Percentiles rank a stretch among this genome's conserved stretches.
Evolutionary conservation across 2,797 vertebrate species (phyloP).

Genomic region (Coranthus polyacanthus): DNA sequence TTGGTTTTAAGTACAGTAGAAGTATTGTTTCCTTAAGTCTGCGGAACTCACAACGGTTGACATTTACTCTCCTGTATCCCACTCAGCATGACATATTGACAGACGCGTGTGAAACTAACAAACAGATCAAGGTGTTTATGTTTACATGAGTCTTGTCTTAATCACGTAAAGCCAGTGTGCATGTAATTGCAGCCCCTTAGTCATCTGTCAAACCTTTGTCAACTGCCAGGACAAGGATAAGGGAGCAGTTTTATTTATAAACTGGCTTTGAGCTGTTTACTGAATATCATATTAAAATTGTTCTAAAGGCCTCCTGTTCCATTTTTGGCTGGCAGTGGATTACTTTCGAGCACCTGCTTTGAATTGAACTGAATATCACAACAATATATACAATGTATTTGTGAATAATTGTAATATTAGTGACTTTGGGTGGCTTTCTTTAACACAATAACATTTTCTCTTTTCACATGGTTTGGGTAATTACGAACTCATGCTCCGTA

Average conservation of each 20-base stretch:
- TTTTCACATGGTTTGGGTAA: too few relatives aligned
- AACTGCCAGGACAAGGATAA: neutral
- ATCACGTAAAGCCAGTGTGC: conserved; percentile 1
- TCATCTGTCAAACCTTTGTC: neutral
- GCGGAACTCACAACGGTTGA: neutral
- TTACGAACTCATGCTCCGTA: neutral
- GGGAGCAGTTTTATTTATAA: neutral
- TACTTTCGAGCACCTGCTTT: neutral
- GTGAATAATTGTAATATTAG: conserved; percentile 24
- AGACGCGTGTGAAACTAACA: neutral
- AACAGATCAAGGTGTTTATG: conserved; percentile 6
- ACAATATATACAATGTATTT: conserved; percentile 18
- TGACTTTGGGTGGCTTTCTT: conserved; percentile 8
- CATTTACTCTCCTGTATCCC: neutral
- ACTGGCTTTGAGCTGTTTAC: neutral
- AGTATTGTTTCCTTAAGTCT: too few relatives aligned
- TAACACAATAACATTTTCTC: neutral
- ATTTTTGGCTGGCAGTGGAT: neutral
- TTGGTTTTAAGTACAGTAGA: too few relatives aligned
- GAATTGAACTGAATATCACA: conserved; percentile 1
- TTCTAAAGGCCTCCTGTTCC: too few relatives aligned
- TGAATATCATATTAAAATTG: neutral
- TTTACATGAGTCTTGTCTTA: conserved; percentile 1
- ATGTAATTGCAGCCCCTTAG: neutral
- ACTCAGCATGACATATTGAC: neutral